A percentile compares a stretch with the other conserved stretches of the same genome.
Conservation (phyloP, 1,140 invertebrate species). For the Zaprionus taronus region DNA sequence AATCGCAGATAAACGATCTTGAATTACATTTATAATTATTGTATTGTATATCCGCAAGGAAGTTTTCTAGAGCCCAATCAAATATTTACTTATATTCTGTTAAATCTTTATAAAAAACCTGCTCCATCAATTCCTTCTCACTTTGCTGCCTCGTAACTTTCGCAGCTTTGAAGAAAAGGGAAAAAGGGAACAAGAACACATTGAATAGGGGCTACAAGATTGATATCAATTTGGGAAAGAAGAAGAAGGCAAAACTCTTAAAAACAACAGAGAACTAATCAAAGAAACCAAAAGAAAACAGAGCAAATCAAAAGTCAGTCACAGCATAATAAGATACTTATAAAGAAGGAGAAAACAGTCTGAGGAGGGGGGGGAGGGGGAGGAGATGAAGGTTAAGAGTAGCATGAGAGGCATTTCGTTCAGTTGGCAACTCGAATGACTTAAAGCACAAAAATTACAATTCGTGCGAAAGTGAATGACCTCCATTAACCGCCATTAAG, state of each 20-base stretch:
- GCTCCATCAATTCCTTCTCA: neutral
- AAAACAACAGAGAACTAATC: neutral
- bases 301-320: constrained; percentile 6
- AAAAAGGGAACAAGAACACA: neutral
- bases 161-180: neutral
- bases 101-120: neutral
- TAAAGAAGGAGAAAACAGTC: neutral
- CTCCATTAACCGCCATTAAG: constrained; percentile 81
- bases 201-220: neutral
- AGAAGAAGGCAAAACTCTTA: neutral
- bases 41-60: too few species aligned
- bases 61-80: too few species aligned
- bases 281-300: neutral
- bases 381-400: constrained; percentile 19
- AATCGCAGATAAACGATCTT: too few species aligned
- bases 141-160: neutral
- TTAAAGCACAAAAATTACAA: constrained; percentile 77
- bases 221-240: neutral
- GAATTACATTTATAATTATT: too few species aligned
- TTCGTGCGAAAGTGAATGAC: constrained; percentile 84
- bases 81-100: too few species aligned
- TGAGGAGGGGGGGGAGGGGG: neutral
- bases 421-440: constrained; percentile 67
- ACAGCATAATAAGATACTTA: constrained; percentile 3
- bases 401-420: constrained; percentile 36